Percentiles rank a stretch among this genome's conserved stretches.
Conservation (phyloP, 2,113 vertebrate species). For the Dicaeum eximium region DNA sequence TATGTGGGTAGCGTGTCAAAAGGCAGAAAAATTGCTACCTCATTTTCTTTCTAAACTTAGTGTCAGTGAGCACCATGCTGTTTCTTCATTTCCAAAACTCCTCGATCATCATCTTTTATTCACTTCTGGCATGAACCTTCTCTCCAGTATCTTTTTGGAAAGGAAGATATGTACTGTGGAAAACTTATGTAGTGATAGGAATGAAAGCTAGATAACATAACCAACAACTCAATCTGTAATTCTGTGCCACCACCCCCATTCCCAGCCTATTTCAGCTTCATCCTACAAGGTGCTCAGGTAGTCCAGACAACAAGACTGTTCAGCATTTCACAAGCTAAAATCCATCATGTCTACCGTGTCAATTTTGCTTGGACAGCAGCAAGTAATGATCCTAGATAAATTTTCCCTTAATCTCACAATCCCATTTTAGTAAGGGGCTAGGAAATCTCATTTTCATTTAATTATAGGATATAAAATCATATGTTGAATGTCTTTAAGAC, state of each 20-base stretch:
- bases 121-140: neutral
- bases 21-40: neutral
- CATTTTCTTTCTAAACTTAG: neutral
- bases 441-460: neutral
- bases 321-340: conserved; percentile 8
- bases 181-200: neutral
- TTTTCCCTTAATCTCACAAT: neutral
- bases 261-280: neutral
- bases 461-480: neutral
- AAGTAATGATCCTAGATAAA: neutral
- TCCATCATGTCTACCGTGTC: neutral
- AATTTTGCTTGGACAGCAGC: conserved; percentile 19
- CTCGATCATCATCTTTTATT: neutral
- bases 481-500: neutral
- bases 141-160: neutral
- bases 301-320: neutral
- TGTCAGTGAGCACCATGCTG: neutral
- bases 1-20: neutral
- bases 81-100: neutral
- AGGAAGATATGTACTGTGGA: neutral
- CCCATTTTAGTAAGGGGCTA: neutral
- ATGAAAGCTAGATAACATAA: neutral
- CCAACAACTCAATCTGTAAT: neutral
- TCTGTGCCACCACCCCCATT: neutral
- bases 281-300: neutral